Percentiles rank a stretch among this genome's conserved stretches.
Conservation (phyloP, 35 echinoderm and acorn worm genomes). For the Hemicentrotus pulcherrimus region DNA sequence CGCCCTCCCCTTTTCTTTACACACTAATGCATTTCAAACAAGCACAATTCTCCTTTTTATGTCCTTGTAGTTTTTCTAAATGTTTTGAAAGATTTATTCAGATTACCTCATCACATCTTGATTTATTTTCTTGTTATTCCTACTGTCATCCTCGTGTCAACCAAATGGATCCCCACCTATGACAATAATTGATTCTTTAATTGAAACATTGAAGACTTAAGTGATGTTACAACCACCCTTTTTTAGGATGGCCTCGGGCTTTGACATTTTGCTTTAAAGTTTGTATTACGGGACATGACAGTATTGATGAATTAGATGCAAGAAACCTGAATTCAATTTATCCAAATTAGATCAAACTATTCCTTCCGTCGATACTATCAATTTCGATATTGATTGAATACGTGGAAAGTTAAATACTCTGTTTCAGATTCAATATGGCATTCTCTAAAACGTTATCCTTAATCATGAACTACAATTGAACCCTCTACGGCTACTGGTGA, state of each 20-base stretch:
- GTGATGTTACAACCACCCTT: background rate
- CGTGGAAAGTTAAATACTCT: too few relatives aligned
- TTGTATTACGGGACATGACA: background rate
- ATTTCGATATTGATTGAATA: too few relatives aligned
- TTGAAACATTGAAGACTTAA: background rate
- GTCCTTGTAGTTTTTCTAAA: background rate
- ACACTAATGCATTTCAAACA: background rate
- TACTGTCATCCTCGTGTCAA: background rate
- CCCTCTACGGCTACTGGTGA: too few relatives aligned
- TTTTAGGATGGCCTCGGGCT: background rate
- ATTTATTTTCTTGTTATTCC: too few relatives aligned
- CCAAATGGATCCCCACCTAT: background rate
- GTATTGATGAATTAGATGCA: background rate
- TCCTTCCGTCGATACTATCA: too few relatives aligned
- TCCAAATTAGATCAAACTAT: background rate
- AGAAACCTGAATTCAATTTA: background rate
- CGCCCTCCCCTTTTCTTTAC: too few relatives aligned
- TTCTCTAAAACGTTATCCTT: too few relatives aligned
- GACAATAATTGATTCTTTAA: background rate
- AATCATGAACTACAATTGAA: too few relatives aligned
- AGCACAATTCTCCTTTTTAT: background rate
- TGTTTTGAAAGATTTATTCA: too few relatives aligned
- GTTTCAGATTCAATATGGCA: too few relatives aligned
- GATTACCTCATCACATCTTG: too few relatives aligned
- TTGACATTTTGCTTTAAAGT: background rate